Base-by-base conservation (phyloP, 2,113 vertebrate genomes). In the Morone saxatilis region DNA sequence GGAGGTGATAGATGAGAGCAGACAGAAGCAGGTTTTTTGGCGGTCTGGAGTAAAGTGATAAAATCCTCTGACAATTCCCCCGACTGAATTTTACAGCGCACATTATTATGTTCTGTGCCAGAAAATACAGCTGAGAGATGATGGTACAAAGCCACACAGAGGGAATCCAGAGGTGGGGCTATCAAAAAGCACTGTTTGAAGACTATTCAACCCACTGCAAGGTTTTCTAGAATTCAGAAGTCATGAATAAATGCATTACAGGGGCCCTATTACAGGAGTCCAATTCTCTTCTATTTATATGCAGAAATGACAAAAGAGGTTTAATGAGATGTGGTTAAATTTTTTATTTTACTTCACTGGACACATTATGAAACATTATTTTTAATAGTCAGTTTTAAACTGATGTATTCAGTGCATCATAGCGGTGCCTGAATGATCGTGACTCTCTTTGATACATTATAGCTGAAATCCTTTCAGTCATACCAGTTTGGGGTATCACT, bases 91-190 rank as follows among this genome's bases (percentile, higher is more conserved):
- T 75, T 63, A 70, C 31, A 63, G 14, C 40, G 41, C 48, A 63
- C 71, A 59, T 71, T 75, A 73, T 63, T 36, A 31, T 56, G 62
- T 45, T 74, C 40, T 66, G 71, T 51, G 66, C 57, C 63, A 63
- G 56, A 59, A 76, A 51, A 70, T 22, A 12, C 25, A 69, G 62
- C 76, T 0, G 43, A 47, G 68, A 84, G 16, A 63, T 0, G 4
- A 22, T 2, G 14, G 19, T 38, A 50, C 43, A 20, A 50, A 65
- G 59, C 51, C 60, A 43, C 51, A 51, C 56, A 50, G 20, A 66
- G 57, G 17, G 48, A 76, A 62, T 70, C 22, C 56, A 62, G 36
- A 48, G 19, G 31, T 53, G 25, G 77, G 13, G 17, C 48, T 22
- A 54, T 71, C 40, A 45, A 43, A 57, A 54, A 36, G 31, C 54